phyloP scores from a whole-genome alignment of 2,888 invertebrate genomes.

The Dynastes tityus region DNA sequence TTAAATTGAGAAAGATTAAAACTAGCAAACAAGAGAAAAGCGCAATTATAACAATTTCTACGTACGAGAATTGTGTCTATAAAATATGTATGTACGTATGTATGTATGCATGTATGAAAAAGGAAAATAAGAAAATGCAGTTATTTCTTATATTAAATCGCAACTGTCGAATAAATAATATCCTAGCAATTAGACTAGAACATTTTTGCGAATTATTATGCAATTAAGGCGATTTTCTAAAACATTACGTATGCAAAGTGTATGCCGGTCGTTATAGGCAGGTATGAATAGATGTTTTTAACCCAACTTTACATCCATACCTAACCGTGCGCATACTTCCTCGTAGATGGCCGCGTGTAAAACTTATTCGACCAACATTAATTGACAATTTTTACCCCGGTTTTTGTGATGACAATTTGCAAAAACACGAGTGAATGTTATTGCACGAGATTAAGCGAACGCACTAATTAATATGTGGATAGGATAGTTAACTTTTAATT shows the following conservation, averaged over 20 bases:
- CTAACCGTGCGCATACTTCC: slow-evolving; percentile 35
- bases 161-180: slow-evolving; percentile 36
- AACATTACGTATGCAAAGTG: slow-evolving; percentile 39
- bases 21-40: not conserved
- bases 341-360: slow-evolving; percentile 32
- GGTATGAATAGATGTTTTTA: slow-evolving; percentile 26
- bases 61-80: not conserved
- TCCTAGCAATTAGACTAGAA: slow-evolving; percentile 23
- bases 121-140: slow-evolving; percentile 22
- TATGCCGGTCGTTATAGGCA: slow-evolving; percentile 32
- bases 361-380: slow-evolving; percentile 22
- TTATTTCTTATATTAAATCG: slow-evolving; percentile 38
- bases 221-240: slow-evolving; percentile 43
- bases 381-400: slow-evolving; percentile 44
- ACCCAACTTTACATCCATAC: slow-evolving; percentile 1
- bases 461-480: slow-evolving; percentile 40
- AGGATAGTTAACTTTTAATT: slow-evolving; percentile 39
- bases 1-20: slow-evolving; percentile 17
- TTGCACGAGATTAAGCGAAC: slow-evolving; percentile 34
- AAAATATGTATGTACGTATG: slow-evolving; percentile 4
- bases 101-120: slow-evolving; percentile 8
- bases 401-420: slow-evolving; percentile 41
- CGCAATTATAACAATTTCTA: slow-evolving; percentile 37
- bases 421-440: slow-evolving; percentile 30
- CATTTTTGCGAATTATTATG: slow-evolving; percentile 44